Evolutionary conservation across 2,888 invertebrate species (phyloP), one percentile per base, ranked within the genome.

Genomic region (Eupithecia inturbata): DNA sequence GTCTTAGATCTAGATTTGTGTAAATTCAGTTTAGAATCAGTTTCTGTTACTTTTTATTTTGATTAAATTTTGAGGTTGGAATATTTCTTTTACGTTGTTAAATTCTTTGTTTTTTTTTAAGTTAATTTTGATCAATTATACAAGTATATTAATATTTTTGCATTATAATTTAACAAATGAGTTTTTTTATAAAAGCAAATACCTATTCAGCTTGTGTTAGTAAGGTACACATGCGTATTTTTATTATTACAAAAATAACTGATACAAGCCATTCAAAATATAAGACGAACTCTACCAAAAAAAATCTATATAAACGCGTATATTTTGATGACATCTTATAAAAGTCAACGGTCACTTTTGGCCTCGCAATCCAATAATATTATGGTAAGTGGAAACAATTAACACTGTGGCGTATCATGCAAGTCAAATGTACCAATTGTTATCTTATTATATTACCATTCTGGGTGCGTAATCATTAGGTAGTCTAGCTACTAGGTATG

Each of bases 401-500:
- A 76, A 63, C 53, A 36, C 64, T n/a, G 36, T 9, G 64, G 80
- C 76, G 77, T 79, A 81, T 82, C 85, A 85, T 87, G 87, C 85
- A 87, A 85, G 82, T 85, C 85, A 85, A 87, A 85, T 85, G 68
- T 76, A 74, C 81, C 80, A 79, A 82, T 82, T 68, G 68, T 69
- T 41, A 9, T 80, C 78, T 77, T 22, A 87, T 87, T 87, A 85
- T 14, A 87, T 87, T 87, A 85, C 77, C 83, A 85, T 82, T 79
- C n/a, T 5, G 33, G 12, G 31, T 64, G 2, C n/a, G 36, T 36
- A n/a, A 64, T n/a, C n/a, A 62, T 6, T 6, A 33, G 31, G 3
- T 49, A 49, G n/a, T 49, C 45, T 45, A 10, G 22, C 53, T 53
- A 53, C 7, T 45, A 19, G 49, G 5, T 9, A 49, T 3, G n/a